These are phyloP conservation scores for Tetranychus urticae DNA, from an alignment of 1,140 invertebrate genomes.

Conservation along the genomic window DNA sequence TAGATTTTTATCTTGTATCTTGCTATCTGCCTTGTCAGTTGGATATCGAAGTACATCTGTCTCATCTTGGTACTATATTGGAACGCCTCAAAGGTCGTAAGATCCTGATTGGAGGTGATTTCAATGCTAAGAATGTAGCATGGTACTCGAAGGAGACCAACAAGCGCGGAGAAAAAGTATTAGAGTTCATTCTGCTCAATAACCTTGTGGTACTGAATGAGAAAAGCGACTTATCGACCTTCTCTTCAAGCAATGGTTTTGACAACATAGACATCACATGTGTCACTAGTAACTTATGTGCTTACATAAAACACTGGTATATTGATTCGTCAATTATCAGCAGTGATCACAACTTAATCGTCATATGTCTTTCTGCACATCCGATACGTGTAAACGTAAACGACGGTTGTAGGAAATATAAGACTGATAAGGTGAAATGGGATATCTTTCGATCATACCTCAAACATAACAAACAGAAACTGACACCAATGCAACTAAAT, in stretches of 20 bases:
- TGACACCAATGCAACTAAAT: too few species aligned
- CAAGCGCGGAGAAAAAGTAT: neutral
- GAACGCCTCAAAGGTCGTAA: neutral
- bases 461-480: too few species aligned
- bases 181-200: neutral
- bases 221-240: neutral
- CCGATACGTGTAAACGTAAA: too few species aligned
- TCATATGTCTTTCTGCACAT: too few species aligned
- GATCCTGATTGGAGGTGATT: neutral
- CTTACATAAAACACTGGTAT: neutral
- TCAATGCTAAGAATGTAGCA: neutral
- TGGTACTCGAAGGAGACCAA: neutral
- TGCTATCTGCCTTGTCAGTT: neutral
- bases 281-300: neutral
- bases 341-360: neutral
- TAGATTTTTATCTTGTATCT: neutral
- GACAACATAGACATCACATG: neutral
- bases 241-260: neutral
- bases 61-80: neutral
- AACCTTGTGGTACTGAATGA: neutral
- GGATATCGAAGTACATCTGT: too few species aligned
- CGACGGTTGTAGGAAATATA: too few species aligned
- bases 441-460: too few species aligned
- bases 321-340: neutral
- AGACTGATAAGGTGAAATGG: too few species aligned